A percentile compares a stretch with the other conserved stretches of the same genome.
These are phyloP conservation scores for Chrysemys picta DNA, from an alignment of 2,113 vertebrate species.

Conservation along the genomic window DNA sequence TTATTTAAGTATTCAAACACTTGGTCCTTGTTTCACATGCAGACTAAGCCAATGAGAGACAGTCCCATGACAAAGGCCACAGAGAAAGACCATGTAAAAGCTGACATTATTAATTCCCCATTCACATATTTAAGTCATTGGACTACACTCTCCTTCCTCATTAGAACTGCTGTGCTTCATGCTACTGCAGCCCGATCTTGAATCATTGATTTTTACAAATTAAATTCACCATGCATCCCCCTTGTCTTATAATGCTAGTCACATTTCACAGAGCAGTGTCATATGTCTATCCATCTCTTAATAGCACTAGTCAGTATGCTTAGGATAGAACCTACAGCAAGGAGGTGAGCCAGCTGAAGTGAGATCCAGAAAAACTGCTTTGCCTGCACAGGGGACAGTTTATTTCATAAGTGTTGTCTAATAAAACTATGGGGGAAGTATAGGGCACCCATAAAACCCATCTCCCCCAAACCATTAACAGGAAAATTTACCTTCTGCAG, in stretches of 20 bases:
- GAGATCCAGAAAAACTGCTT: not conserved
- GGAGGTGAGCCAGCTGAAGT: not conserved
- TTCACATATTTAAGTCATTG: constrained; percentile 9
- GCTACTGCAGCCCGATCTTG: not conserved
- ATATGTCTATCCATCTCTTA: not conserved
- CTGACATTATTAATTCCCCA: not conserved
- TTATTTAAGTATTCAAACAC: not conserved
- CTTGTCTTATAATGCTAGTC: not conserved
- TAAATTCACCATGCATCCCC: not conserved
- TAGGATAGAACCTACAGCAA: not conserved
- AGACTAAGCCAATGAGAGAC: not conserved
- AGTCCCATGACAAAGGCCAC: constrained; percentile 37
- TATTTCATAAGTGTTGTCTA: not conserved
- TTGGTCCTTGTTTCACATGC: constrained; percentile 1
- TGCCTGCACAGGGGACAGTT: not conserved
- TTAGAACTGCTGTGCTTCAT: not conserved
- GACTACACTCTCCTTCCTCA: not conserved
- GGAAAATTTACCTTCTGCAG: not conserved
- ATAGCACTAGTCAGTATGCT: not conserved
- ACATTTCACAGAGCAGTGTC: not conserved
- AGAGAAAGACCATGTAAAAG: constrained; percentile 19
- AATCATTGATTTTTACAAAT: not conserved
- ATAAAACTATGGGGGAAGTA: not conserved
- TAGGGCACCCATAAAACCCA: not conserved
- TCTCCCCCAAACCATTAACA: not conserved